Base-by-base conservation (phyloP, 2,888 invertebrate genomes). In the Nemurella pictetii region DNA sequence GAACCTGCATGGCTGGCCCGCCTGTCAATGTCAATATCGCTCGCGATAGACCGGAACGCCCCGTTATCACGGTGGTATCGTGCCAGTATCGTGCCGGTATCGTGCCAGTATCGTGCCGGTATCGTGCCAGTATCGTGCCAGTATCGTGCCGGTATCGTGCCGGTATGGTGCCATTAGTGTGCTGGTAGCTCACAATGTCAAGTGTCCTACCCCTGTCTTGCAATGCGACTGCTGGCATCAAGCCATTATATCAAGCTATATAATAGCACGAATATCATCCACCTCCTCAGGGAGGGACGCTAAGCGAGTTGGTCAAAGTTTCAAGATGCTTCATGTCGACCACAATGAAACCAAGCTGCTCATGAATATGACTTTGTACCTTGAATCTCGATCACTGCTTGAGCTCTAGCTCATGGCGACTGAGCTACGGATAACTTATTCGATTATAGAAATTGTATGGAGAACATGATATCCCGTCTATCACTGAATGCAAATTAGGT, bases 11-110 rank as follows among this genome's bases (percentile, higher is more conserved):
- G 27, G 7, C 27, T 12, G 4, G 4, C 20, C 26, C 26, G 27
- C 20, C 75, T 0, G 75, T 75, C 75, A 75, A 75, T 75, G 75
- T 75, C 75, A 75, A 75, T 75, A 75, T 12, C 75, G 28, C 27
- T 26, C 75, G 26, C 55, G 12, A 55, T 55, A 55, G 55, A 55
- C 55, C 55, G 55, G 9, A 12, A 20, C 55, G 55, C 55, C 2
- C 20, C 1, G n/a, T n/a, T n/a, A n/a, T n/a, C n/a, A n/a, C n/a
- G n/a, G n/a, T n/a, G n/a, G n/a, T n/a, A n/a, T n/a, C n/a, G n/a
- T n/a, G n/a, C n/a, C n/a, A n/a, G n/a, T n/a, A n/a, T n/a, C n/a
- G n/a, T n/a, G n/a, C n/a, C n/a, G n/a, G n/a, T n/a, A n/a, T n/a
- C n/a, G n/a, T n/a, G n/a, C n/a, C n/a, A n/a, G n/a, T n/a, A n/a